Conservation (phyloP, 2,113 vertebrate genomes). For the Myotis lucifugus region DNA sequence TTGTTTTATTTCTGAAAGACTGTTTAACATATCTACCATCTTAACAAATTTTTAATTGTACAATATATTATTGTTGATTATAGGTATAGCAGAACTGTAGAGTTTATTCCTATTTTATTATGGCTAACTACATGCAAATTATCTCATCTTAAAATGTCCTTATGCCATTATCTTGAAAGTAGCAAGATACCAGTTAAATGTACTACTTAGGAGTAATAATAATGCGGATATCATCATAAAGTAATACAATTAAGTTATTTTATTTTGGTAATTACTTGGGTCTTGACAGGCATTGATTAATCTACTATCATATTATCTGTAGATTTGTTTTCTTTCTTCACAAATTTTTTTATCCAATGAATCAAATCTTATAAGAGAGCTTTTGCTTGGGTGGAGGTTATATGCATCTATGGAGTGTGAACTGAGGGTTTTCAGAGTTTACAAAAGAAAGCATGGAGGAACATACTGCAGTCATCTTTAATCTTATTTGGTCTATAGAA, state of each 20-base stretch:
- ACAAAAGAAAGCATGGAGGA: background rate
- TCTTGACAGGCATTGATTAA: background rate
- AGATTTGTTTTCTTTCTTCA: background rate
- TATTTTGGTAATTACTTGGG: constrained; percentile 8
- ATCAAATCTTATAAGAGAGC: background rate
- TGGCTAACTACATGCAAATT: background rate
- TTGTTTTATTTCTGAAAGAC: background rate
- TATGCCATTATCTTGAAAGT: background rate
- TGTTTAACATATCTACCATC: background rate
- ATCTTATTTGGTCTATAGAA: background rate
- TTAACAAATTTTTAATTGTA: background rate
- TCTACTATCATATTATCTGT: background rate
- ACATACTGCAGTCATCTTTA: background rate
- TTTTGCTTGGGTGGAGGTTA: background rate
- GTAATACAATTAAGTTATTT: background rate
- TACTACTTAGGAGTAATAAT: background rate
- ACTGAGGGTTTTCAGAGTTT: background rate
- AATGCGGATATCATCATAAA: constrained; percentile 27
- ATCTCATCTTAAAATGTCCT: constrained; percentile 14
- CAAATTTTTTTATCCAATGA: background rate
- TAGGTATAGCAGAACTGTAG: background rate
- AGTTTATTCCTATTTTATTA: background rate
- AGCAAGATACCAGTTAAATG: background rate
- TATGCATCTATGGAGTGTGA: background rate
- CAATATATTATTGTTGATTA: background rate